Evolutionary conservation across 1,140 invertebrate genomes (phyloP).

Genomic region (Euschistus heros): DNA sequence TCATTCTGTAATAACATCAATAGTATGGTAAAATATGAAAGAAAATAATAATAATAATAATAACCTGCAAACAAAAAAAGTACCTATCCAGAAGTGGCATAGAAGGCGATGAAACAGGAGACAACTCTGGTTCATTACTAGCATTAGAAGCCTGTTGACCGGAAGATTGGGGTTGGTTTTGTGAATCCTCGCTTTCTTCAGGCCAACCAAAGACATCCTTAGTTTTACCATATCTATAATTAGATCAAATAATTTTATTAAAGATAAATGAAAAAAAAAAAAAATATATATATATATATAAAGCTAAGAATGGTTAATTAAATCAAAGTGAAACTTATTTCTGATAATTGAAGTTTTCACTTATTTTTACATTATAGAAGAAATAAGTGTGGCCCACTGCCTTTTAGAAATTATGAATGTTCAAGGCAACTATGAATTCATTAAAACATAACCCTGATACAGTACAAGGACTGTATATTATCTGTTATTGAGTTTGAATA

Average conservation of each 20-base stretch:
- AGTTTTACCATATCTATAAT: conserved; percentile 73
- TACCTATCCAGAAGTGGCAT: conserved; percentile 46
- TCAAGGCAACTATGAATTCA: too few species aligned
- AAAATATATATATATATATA: too few species aligned
- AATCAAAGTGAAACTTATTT: too few species aligned
- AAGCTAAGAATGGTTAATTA: neutral
- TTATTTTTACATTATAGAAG: too few species aligned
- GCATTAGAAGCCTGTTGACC: conserved; percentile 32
- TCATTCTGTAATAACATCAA: conserved; percentile 36
- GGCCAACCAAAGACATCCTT: conserved; percentile 96
- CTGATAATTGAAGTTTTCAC: too few species aligned
- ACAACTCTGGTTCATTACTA: conserved; percentile 33
- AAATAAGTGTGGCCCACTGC: too few species aligned
- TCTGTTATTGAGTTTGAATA: too few species aligned
- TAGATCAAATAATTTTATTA: conserved; percentile 25
- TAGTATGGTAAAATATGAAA: neutral
- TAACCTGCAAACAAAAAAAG: conserved; percentile 18
- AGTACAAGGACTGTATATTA: too few species aligned
- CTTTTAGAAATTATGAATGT: too few species aligned
- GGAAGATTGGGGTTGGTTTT: conserved; percentile 24
- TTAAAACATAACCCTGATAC: too few species aligned
- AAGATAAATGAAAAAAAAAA: too few species aligned
- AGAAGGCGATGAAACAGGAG: conserved; percentile 35
- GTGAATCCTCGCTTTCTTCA: conserved; percentile 75
- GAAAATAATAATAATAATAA: neutral